A percentile compares a stretch with the other conserved stretches of the same genome.
Conservation (phyloP, 2,888 invertebrate genomes). For the Rhynchonema sp. region DNA sequence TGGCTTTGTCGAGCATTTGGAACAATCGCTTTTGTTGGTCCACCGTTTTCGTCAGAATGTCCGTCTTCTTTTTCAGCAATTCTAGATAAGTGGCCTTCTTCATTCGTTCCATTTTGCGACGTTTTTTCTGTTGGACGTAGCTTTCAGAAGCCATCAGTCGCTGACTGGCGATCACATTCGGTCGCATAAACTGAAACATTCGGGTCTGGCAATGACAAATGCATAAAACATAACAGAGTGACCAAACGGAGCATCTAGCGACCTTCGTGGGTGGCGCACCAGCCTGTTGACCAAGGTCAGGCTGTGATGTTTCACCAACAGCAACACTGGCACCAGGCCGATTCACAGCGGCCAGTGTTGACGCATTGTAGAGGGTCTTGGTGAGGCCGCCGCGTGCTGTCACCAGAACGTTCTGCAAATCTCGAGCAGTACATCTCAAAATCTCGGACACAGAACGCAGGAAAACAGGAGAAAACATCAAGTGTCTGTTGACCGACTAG, state of each 20-base stretch:
- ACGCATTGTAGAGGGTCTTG: conserved; percentile 37
- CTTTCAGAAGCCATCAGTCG: not conserved
- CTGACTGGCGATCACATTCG: no score
- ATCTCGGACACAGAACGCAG: no score
- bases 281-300: no score
- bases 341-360: conserved; percentile 14
- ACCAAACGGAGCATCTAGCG: no score
- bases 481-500: not conserved
- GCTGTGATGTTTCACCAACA: no score
- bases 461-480: not conserved
- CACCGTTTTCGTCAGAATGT: conserved; percentile 66
- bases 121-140: not conserved
- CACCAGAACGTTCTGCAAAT: conserved; percentile 14
- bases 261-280: no score
- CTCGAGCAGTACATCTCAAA: no score
- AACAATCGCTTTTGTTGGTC: conserved; percentile 64
- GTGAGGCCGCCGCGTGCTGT: conserved; percentile 31
- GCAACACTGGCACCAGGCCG: no score
- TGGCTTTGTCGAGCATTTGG: conserved; percentile 55
- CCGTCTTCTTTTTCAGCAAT: conserved; percentile 61
- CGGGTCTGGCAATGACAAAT: no score
- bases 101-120: conserved; percentile 7
- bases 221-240: no score
- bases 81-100: conserved; percentile 32
- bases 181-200: no score